Conservation (phyloP, 2,888 invertebrate species). For the Cosmopolites sordidus region DNA sequence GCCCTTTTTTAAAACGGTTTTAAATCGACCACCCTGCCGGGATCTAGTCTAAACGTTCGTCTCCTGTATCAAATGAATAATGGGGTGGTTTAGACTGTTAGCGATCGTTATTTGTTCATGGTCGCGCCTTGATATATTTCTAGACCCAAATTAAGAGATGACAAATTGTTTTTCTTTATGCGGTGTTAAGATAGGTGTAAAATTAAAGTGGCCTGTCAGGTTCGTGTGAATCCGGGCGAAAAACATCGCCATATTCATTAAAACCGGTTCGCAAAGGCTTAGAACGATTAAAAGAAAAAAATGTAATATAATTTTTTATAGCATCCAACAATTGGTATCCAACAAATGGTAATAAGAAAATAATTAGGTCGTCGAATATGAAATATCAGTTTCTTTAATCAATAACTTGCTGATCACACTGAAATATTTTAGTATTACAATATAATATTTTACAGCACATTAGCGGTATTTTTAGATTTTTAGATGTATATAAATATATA, state of each 20-base stretch:
- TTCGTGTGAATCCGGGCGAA: slow-evolving; percentile 7
- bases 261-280: background rate
- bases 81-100: slow-evolving; percentile 3
- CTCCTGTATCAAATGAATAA: background rate
- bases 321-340: too few relatives aligned
- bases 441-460: too few relatives aligned
- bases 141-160: slow-evolving; percentile 29
- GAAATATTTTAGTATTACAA: too few relatives aligned
- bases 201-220: slow-evolving; percentile 27
- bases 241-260: background rate
- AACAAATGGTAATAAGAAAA: too few relatives aligned
- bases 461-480: too few relatives aligned
- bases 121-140: background rate
- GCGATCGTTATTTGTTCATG: background rate
- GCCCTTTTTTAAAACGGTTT: slow-evolving; percentile 31
- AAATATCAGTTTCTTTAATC: too few relatives aligned
- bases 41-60: slow-evolving; percentile 26
- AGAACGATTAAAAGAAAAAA: too few relatives aligned
- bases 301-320: too few relatives aligned
- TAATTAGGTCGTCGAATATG: too few relatives aligned
- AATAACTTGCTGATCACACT: too few relatives aligned
- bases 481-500: too few relatives aligned
- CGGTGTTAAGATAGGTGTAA: slow-evolving; percentile 32
- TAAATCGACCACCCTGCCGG: slow-evolving; percentile 36
- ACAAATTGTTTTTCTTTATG: slow-evolving; percentile 37